Conservation (phyloP, 2,888 invertebrate species). For the Atethmia centrago region DNA sequence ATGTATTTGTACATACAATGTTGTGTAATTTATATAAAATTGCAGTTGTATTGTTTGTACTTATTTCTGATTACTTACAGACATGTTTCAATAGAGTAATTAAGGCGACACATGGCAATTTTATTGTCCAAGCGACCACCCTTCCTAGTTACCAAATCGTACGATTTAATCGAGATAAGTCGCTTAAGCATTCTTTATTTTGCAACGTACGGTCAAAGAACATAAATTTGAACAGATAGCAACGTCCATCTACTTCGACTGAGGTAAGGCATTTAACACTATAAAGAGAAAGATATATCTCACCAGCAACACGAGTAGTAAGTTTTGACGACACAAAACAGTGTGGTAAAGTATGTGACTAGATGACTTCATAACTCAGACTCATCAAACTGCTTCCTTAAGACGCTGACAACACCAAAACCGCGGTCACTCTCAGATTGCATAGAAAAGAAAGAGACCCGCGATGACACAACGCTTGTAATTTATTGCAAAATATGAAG, state of each 20-base stretch:
- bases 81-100: constrained; percentile 73
- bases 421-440: too few relatives aligned
- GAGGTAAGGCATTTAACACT: neutral
- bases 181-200: constrained; percentile 84
- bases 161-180: constrained; percentile 86
- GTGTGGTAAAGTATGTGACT: too few relatives aligned
- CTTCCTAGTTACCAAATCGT: constrained; percentile 86
- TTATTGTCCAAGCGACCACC: constrained; percentile 81
- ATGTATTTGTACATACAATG: constrained; percentile 1
- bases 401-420: too few relatives aligned
- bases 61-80: constrained; percentile 54
- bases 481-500: too few relatives aligned
- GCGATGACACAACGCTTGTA: too few relatives aligned
- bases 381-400: too few relatives aligned
- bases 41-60: constrained; percentile 50
- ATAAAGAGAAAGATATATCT: neutral
- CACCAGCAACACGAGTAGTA: too few relatives aligned
- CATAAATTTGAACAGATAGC: constrained; percentile 33
- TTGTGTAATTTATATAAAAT: constrained; percentile 39
- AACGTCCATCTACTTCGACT: neutral
- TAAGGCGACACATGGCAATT: constrained; percentile 80
- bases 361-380: neutral
- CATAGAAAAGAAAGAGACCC: too few relatives aligned
- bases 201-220: constrained; percentile 81
- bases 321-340: too few relatives aligned